Conservation (phyloP, 1,140 invertebrate genomes). For the Melanaphis sacchari region DNA sequence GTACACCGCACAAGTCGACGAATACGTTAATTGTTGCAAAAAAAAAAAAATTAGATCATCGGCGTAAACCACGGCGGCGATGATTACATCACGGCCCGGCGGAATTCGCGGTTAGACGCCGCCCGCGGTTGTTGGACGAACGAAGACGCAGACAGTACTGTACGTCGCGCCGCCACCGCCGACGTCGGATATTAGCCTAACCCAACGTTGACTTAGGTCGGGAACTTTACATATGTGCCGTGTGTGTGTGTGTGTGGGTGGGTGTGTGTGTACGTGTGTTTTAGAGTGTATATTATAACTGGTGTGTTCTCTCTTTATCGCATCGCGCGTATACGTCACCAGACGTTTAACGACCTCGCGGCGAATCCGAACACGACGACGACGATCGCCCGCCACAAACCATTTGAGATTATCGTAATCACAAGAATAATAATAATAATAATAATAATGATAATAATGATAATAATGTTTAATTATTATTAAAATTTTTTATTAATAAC, state of each 20-base stretch:
- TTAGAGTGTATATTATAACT: slow-evolving; percentile 15
- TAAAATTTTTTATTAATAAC: background rate
- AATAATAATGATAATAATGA: background rate
- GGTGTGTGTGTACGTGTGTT: slow-evolving; percentile 16
- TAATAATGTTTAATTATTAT: background rate
- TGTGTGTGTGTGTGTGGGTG: background rate
- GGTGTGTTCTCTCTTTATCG: slow-evolving; percentile 43
- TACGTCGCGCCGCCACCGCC: background rate
- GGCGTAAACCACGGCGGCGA: background rate
- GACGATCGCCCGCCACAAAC: slow-evolving; percentile 8
- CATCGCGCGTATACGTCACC: slow-evolving; percentile 49
- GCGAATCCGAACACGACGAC: background rate
- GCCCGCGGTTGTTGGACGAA: slow-evolving; percentile 19
- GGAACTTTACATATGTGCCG: slow-evolving; percentile 32
- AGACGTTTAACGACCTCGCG: slow-evolving; percentile 54
- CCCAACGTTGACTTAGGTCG: slow-evolving; percentile 55
- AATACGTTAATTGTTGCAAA: no score
- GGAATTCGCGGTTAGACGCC: background rate
- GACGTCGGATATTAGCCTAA: slow-evolving; percentile 42
- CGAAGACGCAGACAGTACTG: slow-evolving; percentile 37
- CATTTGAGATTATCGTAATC: background rate
- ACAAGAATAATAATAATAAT: background rate
- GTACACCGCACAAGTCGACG: no score
- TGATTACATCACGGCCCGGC: background rate
- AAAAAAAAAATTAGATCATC: background rate